Evolutionary conservation across 2,113 vertebrate species (phyloP).

Genomic region (Rynchops niger): DNA sequence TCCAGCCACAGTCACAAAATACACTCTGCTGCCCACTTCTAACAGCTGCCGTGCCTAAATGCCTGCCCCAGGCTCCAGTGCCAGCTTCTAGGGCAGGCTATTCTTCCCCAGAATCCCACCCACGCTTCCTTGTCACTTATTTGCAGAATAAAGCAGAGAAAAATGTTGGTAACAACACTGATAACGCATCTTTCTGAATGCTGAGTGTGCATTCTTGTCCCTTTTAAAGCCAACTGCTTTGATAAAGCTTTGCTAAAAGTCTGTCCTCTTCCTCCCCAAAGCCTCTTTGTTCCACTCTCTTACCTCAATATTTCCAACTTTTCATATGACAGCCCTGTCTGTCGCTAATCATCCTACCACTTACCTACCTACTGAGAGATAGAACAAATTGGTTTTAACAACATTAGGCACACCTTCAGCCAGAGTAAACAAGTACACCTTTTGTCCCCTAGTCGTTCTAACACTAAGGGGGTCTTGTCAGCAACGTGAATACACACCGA

Average conservation of each 20-base stretch:
- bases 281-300: not conserved
- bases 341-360: not conserved
- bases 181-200: not conserved
- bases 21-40: not conserved
- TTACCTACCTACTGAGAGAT: not conserved
- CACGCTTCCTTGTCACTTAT: not conserved
- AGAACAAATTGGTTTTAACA: not conserved
- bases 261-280: not conserved
- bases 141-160: not conserved
- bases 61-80: not conserved
- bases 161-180: not conserved
- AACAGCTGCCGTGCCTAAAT: not conserved
- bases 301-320: not conserved
- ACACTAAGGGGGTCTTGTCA: not conserved
- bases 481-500: not conserved
- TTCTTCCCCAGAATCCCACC: not conserved
- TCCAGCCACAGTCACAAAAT: not conserved
- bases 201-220: not conserved
- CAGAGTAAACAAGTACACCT: not conserved
- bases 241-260: not conserved
- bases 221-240: not conserved
- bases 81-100: not conserved
- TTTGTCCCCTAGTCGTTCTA: not conserved
- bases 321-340: not conserved
- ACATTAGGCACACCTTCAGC: not conserved